These are phyloP conservation scores for Dermochelys coriacea DNA, from an alignment of 2,797 vertebrate species.

Conservation along the genomic window DNA sequence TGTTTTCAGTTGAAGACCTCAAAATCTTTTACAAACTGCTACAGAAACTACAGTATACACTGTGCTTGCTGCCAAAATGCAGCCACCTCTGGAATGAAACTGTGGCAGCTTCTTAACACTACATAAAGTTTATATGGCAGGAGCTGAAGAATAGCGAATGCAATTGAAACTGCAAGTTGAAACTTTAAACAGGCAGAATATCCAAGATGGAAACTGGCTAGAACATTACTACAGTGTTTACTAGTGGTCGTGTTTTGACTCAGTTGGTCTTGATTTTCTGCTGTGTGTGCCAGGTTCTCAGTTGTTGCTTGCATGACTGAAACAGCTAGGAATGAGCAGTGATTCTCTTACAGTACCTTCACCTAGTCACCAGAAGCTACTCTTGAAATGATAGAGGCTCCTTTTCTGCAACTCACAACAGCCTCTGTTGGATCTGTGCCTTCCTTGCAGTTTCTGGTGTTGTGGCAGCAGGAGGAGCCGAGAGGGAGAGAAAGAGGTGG, in stretches of 20 bases:
- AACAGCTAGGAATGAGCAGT: not conserved
- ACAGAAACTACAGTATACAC: not conserved
- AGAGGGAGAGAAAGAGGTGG: no score
- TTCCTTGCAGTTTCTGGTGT: not conserved
- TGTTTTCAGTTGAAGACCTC: not conserved
- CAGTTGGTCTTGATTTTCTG: not conserved
- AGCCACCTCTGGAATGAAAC: not conserved
- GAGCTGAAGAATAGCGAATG: not conserved
- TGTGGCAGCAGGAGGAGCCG: not conserved
- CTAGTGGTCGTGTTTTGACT: not conserved
- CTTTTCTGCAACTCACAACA: not conserved
- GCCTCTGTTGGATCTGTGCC: not conserved
- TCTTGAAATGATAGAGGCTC: not conserved
- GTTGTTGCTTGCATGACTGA: not conserved
- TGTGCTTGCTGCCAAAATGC: not conserved
- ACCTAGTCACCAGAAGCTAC: not conserved
- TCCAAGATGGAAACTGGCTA: constrained; percentile 2
- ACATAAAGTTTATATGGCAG: not conserved
- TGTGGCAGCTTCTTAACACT: not conserved
- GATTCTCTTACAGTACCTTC: not conserved
- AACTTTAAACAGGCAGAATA: not conserved
- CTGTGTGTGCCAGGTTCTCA: not conserved
- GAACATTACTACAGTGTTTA: not conserved
- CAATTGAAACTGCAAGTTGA: not conserved
- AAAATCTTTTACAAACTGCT: not conserved